These are phyloP conservation scores for Conistra vaccinii DNA, from an alignment of 2,888 invertebrate genomes.

Conservation along the genomic window DNA sequence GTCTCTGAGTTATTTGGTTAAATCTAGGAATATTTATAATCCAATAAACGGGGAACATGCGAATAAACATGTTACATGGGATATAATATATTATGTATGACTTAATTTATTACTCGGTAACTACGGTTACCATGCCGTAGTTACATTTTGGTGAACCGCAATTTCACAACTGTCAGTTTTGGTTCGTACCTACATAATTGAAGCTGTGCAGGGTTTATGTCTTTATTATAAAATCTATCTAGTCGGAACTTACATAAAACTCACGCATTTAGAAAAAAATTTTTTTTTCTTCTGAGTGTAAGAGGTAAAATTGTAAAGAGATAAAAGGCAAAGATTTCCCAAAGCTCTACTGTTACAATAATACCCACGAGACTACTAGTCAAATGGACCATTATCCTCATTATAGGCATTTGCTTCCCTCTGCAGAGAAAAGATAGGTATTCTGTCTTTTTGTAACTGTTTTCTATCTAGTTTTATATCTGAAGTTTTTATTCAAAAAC, in stretches of 20 bases:
- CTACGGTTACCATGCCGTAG: conserved; percentile 15
- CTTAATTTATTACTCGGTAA: conserved; percentile 39
- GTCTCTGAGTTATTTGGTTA: conserved; percentile 53
- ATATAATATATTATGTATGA: conserved; percentile 36
- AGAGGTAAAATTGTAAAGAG: background rate
- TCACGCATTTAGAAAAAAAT: background rate
- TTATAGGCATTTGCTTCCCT: conserved; percentile 21
- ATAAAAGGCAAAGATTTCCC: conserved; percentile 26
- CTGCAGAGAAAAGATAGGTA: conserved; percentile 8
- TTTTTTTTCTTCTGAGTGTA: background rate
- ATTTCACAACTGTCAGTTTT: conserved; percentile 44
- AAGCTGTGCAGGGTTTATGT: background rate
- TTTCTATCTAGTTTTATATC: background rate
- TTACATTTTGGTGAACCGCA: conserved; percentile 32
- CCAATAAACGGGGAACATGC: conserved; percentile 43
- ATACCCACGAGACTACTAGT: conserved; percentile 13
- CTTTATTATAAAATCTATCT: conserved; percentile 17
- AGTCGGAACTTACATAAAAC: background rate
- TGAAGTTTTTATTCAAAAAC: background rate
- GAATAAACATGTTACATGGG: background rate
- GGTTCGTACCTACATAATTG: conserved; percentile 4
- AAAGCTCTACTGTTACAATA: conserved; percentile 16
- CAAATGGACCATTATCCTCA: conserved; percentile 33
- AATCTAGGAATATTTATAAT: conserved; percentile 56
- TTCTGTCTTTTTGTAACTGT: background rate